These are phyloP conservation scores for Gambusia yucatana DNA, from an alignment of 2,797 vertebrate species.

Conservation along the genomic window DNA sequence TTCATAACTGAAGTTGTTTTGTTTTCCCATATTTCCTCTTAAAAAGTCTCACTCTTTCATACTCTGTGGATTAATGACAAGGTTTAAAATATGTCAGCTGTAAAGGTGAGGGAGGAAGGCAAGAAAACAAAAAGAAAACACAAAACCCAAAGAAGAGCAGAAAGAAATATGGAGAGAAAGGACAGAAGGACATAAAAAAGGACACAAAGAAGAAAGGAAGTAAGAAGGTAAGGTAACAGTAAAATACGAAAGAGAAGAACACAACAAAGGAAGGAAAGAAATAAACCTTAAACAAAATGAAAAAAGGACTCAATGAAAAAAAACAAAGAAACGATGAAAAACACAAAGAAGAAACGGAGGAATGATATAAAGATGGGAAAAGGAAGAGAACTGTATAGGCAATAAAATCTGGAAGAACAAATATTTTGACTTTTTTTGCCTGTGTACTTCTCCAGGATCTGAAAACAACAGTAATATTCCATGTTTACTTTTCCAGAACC, in stretches of 20 bases:
- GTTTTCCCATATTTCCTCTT: background rate
- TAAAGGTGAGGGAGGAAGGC: background rate
- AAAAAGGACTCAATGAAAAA: background rate
- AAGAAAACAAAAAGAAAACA: background rate
- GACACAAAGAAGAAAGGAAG: background rate
- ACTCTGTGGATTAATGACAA: background rate
- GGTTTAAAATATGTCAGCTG: background rate
- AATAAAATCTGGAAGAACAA: background rate
- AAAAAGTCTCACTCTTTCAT: background rate
- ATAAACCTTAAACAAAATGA: background rate
- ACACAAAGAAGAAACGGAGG: background rate
- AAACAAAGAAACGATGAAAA: background rate
- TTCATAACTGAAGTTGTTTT: background rate
- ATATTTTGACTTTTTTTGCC: background rate
- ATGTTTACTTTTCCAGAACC: background rate
- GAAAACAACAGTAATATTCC: background rate
- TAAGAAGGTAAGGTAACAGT: background rate
- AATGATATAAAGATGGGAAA: background rate
- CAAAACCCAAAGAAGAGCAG: background rate
- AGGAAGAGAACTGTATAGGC: background rate
- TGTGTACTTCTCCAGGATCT: background rate
- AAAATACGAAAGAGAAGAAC: background rate
- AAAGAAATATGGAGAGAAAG: background rate
- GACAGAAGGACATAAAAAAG: background rate
- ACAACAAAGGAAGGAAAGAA: background rate